phyloP scores from a whole-genome alignment of 2,113 vertebrate species.

The Siniperca chuatsi region DNA sequence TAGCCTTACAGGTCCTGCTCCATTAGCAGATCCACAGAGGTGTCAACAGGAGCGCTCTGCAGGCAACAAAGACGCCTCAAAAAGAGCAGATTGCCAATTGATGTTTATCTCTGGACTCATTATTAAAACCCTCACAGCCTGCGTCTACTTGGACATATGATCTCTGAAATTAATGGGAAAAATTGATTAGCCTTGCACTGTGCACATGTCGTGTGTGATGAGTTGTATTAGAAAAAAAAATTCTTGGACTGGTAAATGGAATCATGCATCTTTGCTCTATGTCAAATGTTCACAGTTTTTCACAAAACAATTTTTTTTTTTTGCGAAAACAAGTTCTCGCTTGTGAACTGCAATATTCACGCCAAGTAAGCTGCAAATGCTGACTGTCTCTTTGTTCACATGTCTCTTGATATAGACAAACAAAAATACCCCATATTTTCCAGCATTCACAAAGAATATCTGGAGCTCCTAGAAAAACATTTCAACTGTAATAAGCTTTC shows the following conservation, averaged over 20 bases:
- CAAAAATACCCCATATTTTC: slow-evolving; percentile 74
- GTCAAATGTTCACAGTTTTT: slow-evolving; percentile 50
- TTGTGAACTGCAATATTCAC: slow-evolving; percentile 67
- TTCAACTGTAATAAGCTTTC: slow-evolving; percentile 84
- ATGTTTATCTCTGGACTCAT: slow-evolving; percentile 54
- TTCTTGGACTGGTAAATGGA: slow-evolving; percentile 48
- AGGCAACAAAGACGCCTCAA: slow-evolving; percentile 61
- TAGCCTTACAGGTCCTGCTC: slow-evolving; percentile 82
- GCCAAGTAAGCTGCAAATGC: slow-evolving; percentile 71
- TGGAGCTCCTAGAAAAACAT: slow-evolving; percentile 80
- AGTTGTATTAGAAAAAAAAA: slow-evolving; percentile 11
- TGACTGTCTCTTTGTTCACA: slow-evolving; percentile 80
- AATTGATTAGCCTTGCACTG: slow-evolving; percentile 35
- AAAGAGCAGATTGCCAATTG: slow-evolving; percentile 56
- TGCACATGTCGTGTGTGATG: slow-evolving; percentile 28
- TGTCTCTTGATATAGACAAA: slow-evolving; percentile 80
- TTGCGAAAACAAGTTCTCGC: slow-evolving; percentile 73
- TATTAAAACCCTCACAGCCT: slow-evolving; percentile 52
- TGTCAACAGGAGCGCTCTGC: slow-evolving; percentile 70
- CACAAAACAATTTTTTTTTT: slow-evolving; percentile 51
- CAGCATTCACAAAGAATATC: slow-evolving; percentile 81
- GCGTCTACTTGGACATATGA: slow-evolving; percentile 27
- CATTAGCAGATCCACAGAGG: slow-evolving; percentile 75
- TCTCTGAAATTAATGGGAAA: slow-evolving; percentile 46
- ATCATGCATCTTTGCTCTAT: slow-evolving; percentile 40